Evolutionary conservation across 2,113 vertebrate species (phyloP), one percentile per base, ranked within the genome.

Genomic region (Aramus guarauna): DNA sequence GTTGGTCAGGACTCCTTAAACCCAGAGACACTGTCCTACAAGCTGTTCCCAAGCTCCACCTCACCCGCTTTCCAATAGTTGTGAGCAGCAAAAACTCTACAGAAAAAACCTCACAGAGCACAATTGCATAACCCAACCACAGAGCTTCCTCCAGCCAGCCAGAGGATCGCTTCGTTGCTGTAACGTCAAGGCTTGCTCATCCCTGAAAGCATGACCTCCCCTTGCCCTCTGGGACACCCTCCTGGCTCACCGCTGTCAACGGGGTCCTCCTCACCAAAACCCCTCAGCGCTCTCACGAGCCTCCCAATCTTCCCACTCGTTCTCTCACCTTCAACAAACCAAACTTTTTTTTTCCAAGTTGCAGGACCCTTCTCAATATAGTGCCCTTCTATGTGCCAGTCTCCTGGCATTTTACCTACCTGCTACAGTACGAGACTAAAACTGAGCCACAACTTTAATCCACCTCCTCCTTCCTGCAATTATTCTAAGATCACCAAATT

Each of bases 71-170:
- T 78, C 79, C 79, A 91, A 74, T 32, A 90, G 75, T n/a, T 90
- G 37, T 21, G 15, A 81, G 73, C 11, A 87, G 80, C 80, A 87
- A 78, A 87, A 95, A 94, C 48, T 82, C 47, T 69, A 69, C 88
- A 89, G 73, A 95, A 86, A 91, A 90, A 95, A 72, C 39, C 67
- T 93, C 62, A 9, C 17, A 63, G 72, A 92, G 81, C 58, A 93
- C 47, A 85, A 60, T 96, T 96, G 96, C 96, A 87, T 86, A 96
- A 97, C 74, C 48, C 68, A 68, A 91, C 95, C 89, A 89, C 94
- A 89, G 88, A 85, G 76, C 67, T 97, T 97, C 94, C 92, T 95
- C 58, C 69, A 79, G 69, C 36, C 56, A 45, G 69, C 66, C 12
- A 1, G 66, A 89, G 66, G 56, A 88, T 85, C 9, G 2, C 73